A percentile compares a stretch with the other conserved stretches of the same genome.
Conservation (phyloP, 2,888 invertebrate species). For the Uloborus plumipes region DNA sequence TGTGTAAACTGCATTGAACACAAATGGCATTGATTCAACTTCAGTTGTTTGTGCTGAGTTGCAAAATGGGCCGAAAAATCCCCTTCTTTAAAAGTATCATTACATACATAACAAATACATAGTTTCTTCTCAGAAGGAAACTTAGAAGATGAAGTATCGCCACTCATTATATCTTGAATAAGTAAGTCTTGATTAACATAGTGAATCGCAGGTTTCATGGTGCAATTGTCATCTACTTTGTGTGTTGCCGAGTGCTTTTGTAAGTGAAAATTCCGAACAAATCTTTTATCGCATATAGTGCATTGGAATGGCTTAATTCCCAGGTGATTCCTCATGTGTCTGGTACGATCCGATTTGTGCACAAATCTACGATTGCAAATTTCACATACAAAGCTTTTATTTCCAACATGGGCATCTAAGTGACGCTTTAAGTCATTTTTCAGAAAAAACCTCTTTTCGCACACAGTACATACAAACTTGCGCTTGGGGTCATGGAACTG, state of each 20-base stretch:
- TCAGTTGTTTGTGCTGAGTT: not conserved
- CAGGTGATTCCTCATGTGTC: not conserved
- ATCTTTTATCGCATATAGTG: conserved; percentile 13
- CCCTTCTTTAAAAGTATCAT: too few relatives aligned
- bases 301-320: conserved; percentile 4
- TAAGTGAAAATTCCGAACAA: conserved; percentile 4
- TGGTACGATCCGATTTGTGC: conserved; percentile 15
- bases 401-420: conserved; percentile 4
- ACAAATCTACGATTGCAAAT: conserved; percentile 14
- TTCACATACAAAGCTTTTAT: conserved; percentile 7
- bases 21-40: conserved; percentile 25
- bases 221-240: not conserved
- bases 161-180: too few relatives aligned
- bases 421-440: conserved; percentile 11
- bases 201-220: too few relatives aligned
- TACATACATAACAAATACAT: too few relatives aligned
- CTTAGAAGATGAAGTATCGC: too few relatives aligned
- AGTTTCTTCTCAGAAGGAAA: too few relatives aligned
- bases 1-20: conserved; percentile 12
- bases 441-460: conserved; percentile 2
- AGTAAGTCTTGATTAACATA: too few relatives aligned
- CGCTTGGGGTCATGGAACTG: conserved; percentile 9
- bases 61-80: conserved; percentile 7
- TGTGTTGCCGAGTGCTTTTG: conserved; percentile 9
- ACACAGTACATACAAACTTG: conserved; percentile 4